phyloP scores from a whole-genome alignment of 2,113 vertebrate species.

The Sinocyclocheilus rhinocerous region DNA sequence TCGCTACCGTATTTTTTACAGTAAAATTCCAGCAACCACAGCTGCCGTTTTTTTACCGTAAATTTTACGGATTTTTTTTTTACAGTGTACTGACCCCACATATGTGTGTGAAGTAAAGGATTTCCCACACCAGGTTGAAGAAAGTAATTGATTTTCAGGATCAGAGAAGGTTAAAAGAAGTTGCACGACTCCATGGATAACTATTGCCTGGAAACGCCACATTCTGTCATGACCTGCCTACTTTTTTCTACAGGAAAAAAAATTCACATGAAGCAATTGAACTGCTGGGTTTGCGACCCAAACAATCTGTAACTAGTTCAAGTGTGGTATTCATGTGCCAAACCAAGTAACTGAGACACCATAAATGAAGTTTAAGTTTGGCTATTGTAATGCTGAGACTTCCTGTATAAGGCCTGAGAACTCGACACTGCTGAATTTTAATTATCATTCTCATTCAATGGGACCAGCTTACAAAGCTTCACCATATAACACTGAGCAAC shows the following conservation, averaged over 20 bases:
- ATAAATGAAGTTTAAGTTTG: conserved; percentile 27
- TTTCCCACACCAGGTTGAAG: conserved; percentile 12
- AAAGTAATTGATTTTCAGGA: conserved; percentile 48
- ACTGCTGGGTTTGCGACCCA: neutral
- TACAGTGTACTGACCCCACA: neutral
- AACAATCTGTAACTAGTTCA: neutral
- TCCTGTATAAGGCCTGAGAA: conserved; percentile 1
- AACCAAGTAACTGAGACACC: conserved; percentile 4
- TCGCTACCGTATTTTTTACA: too few relatives aligned
- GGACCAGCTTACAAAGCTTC: conserved; percentile 30
- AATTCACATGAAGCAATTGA: conserved; percentile 31
- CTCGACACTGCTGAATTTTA: conserved; percentile 33
- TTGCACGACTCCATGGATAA: conserved; percentile 16
- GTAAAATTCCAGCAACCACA: too few relatives aligned
- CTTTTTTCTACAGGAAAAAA: conserved; percentile 33
- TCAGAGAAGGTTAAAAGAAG: neutral
- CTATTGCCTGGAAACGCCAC: conserved; percentile 28
- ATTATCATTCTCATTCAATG: conserved; percentile 52
- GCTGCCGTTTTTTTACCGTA: too few relatives aligned
- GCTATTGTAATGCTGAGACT: conserved; percentile 34
- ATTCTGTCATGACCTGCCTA: neutral
- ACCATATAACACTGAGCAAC: too few relatives aligned
- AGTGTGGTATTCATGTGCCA: neutral
- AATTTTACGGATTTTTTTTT: too few relatives aligned
- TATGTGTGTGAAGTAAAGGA: conserved; percentile 28